Evolutionary conservation across 2,888 invertebrate species (phyloP).

Genomic region (Sipunculus nudus): DNA sequence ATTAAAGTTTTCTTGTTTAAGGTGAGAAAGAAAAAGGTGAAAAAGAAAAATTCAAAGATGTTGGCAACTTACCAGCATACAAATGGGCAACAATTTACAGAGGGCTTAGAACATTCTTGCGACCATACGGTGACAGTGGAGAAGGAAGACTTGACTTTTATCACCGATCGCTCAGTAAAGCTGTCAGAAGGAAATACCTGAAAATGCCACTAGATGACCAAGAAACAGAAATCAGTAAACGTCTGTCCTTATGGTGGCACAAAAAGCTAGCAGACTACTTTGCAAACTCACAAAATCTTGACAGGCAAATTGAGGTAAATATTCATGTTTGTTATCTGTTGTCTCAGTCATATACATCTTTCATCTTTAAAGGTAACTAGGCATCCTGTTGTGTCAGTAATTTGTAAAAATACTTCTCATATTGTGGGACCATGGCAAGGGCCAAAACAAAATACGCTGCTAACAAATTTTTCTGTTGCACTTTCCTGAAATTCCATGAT

Average conservation of each 20-base stretch:
- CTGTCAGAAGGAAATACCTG: slow-evolving; percentile 30
- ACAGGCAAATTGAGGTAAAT: slow-evolving; percentile 57
- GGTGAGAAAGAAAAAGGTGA: too few relatives aligned
- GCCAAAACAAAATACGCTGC: too few relatives aligned
- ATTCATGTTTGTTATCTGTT: too few relatives aligned
- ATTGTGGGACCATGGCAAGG: too few relatives aligned
- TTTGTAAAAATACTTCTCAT: too few relatives aligned
- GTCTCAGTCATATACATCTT: too few relatives aligned
- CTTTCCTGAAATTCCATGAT: too few relatives aligned
- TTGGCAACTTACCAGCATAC: slow-evolving; percentile 2
- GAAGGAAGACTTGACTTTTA: slow-evolving; percentile 37
- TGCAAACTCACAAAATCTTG: slow-evolving; percentile 48
- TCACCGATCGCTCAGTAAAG: slow-evolving; percentile 32
- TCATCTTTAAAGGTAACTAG: too few relatives aligned
- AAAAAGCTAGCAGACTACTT: slow-evolving; percentile 60
- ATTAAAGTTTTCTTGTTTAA: too few relatives aligned
- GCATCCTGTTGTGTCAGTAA: too few relatives aligned
- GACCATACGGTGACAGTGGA: slow-evolving; percentile 26
- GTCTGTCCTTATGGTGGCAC: slow-evolving; percentile 50
- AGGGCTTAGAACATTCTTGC: slow-evolving; percentile 28
- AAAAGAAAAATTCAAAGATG: too few relatives aligned
- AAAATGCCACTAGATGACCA: slow-evolving; percentile 21
- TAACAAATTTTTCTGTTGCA: too few relatives aligned
- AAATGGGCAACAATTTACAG: slow-evolving; percentile 25
- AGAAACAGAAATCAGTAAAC: slow-evolving; percentile 17